A percentile compares a stretch with the other conserved stretches of the same genome.
Conservation (phyloP, 2,888 invertebrate species). For the Sminthurides aquaticus region DNA sequence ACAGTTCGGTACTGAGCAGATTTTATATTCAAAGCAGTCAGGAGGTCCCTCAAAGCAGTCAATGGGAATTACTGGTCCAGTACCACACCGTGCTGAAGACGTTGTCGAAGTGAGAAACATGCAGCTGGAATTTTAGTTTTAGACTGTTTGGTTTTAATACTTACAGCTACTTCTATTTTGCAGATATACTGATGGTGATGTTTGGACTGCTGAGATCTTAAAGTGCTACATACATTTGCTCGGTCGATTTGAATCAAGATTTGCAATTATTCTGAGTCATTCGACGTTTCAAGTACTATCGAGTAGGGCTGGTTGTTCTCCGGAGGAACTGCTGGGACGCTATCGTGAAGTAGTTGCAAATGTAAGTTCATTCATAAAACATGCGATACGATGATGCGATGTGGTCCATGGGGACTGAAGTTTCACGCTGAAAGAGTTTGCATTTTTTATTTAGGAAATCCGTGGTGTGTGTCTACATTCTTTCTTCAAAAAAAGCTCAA, state of each 20-base stretch:
- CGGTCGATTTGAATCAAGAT: constrained; percentile 1
- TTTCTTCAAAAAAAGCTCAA: too few species aligned
- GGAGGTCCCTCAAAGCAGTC: background rate
- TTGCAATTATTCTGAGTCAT: constrained; percentile 1
- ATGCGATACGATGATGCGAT: too few species aligned
- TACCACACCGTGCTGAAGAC: constrained; percentile 7
- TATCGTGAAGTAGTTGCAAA: constrained; percentile 5
- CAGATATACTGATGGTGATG: constrained; percentile 15
- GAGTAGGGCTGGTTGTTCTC: constrained; percentile 14
- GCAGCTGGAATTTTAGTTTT: too few species aligned
- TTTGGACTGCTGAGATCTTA: constrained; percentile 8
- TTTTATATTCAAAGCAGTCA: background rate
- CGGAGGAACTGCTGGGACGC: constrained; percentile 7
- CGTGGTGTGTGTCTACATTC: background rate
- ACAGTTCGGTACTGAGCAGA: background rate
- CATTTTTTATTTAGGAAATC: constrained; percentile 1
- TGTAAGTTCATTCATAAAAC: constrained; percentile 6
- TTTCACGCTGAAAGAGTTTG: too few species aligned
- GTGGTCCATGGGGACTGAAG: too few species aligned
- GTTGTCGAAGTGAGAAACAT: constrained; percentile 8
- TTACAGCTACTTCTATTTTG: too few species aligned
- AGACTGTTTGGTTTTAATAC: too few species aligned
- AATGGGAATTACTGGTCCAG: constrained; percentile 3
- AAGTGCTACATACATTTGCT: constrained; percentile 11
- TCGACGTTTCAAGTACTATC: constrained; percentile 6